A percentile compares a stretch with the other conserved stretches of the same genome.
These are phyloP conservation scores for Vidua macroura DNA, from an alignment of 2,113 vertebrate genomes.

Conservation along the genomic window DNA sequence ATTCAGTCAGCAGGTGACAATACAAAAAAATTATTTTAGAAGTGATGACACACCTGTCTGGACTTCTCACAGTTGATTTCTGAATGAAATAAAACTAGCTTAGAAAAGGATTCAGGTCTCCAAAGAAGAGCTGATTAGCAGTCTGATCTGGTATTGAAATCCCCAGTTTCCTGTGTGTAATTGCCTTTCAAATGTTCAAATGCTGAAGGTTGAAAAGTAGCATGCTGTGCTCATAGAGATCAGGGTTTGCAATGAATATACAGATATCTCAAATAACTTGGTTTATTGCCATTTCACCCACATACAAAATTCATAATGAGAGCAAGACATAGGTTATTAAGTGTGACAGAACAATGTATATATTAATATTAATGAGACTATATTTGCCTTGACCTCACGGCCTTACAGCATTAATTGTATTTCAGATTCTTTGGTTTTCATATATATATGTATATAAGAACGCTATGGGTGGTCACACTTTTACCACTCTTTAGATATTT, in stretches of 20 bases:
- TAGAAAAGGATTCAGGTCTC: neutral
- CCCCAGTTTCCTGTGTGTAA: neutral
- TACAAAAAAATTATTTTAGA: neutral
- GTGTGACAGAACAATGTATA: slow-evolving; percentile 12
- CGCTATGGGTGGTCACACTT: neutral
- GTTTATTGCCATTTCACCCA: slow-evolving; percentile 27
- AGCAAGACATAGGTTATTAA: slow-evolving; percentile 24
- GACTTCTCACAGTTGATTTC: neutral
- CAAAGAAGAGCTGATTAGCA: slow-evolving; percentile 9
- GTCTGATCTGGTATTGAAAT: slow-evolving; percentile 14
- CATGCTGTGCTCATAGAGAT: slow-evolving; percentile 15
- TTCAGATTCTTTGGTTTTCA: neutral
- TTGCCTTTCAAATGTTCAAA: slow-evolving; percentile 46
- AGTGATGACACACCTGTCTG: neutral
- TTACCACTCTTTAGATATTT: neutral
- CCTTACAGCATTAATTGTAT: neutral
- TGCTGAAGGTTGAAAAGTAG: slow-evolving; percentile 19
- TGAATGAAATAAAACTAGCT: neutral
- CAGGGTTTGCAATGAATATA: slow-evolving; percentile 10
- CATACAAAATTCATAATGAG: slow-evolving; percentile 3
- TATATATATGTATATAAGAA: neutral
- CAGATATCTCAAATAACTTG: neutral
- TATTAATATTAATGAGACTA: slow-evolving; percentile 3
- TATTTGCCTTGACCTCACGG: neutral
- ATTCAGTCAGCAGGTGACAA: neutral